Conservation (phyloP, 2,888 invertebrate genomes). For the Cephus runcator region DNA sequence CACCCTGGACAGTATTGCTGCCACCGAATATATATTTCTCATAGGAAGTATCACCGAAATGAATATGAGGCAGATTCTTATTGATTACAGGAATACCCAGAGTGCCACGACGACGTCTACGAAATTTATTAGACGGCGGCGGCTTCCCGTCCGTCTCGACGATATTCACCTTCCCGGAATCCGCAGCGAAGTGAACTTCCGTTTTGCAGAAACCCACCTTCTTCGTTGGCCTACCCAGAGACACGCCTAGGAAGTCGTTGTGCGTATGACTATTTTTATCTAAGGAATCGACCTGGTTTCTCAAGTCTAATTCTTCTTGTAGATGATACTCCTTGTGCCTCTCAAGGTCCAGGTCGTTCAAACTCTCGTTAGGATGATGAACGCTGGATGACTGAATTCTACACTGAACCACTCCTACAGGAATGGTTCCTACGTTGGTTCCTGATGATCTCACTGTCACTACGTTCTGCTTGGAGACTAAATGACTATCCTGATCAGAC, state of each 20-base stretch:
- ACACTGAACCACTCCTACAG: neutral
- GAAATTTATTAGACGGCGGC: conserved; percentile 83
- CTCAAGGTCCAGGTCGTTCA: neutral
- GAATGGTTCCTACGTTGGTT: neutral
- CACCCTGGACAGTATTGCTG: conserved; percentile 11
- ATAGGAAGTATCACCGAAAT: conserved; percentile 72
- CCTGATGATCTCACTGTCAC: neutral
- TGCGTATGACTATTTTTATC: neutral
- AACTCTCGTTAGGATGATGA: neutral
- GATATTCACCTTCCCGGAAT: conserved; percentile 86
- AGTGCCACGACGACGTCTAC: conserved; percentile 72
- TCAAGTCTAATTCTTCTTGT: neutral
- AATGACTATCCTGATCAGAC: neutral
- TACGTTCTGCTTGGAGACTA: neutral
- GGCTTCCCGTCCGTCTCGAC: conserved; percentile 90
- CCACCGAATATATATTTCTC: conserved; percentile 64
- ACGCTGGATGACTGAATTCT: neutral
- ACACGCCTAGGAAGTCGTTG: neutral
- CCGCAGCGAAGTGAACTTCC: conserved; percentile 87
- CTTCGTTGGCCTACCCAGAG: conserved; percentile 69
- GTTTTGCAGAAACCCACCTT: conserved; percentile 90
- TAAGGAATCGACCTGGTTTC: neutral
- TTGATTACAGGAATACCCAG: conserved; percentile 55
- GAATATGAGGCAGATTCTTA: conserved; percentile 70
- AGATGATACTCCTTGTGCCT: neutral